phyloP scores from a whole-genome alignment of 1,140 invertebrate species.

The Scaptomyza hsui region DNA sequence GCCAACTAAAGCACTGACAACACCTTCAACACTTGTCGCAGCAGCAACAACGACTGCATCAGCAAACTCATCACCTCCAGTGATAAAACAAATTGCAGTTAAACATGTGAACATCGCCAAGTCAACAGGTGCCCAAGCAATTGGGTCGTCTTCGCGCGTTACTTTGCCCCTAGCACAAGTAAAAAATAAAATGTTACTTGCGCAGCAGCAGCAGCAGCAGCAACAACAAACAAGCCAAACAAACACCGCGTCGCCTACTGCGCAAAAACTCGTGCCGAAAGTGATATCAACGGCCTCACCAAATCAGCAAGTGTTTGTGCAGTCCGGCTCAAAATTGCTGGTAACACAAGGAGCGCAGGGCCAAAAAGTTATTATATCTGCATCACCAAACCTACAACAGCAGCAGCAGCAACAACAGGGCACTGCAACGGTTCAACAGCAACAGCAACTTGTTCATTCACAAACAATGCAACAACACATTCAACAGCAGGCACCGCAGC shows the following conservation, averaged over 20 bases:
- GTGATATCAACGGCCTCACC: constrained; percentile 46
- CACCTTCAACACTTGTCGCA: constrained; percentile 30
- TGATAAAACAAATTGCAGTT: constrained; percentile 74
- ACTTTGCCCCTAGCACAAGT: constrained; percentile 67
- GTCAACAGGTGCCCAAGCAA: constrained; percentile 45
- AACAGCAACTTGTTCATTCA: constrained; percentile 70
- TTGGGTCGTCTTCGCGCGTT: constrained; percentile 63
- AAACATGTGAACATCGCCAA: constrained; percentile 71
- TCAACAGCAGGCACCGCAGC: constrained; percentile 48
- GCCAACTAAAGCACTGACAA: constrained; percentile 63
- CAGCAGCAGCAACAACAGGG: constrained; percentile 44
- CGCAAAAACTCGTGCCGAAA: constrained; percentile 60
- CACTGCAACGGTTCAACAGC: constrained; percentile 51
- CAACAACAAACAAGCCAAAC: constrained; percentile 21
- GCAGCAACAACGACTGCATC: constrained; percentile 25
- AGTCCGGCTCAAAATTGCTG: constrained; percentile 73
- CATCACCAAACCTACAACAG: constrained; percentile 42
- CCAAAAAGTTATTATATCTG: constrained; percentile 77
- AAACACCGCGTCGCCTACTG: constrained; percentile 31
- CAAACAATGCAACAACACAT: constrained; percentile 53
- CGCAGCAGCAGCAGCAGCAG: constrained; percentile 57
- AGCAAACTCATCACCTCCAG: constrained; percentile 26
- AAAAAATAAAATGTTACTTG: constrained; percentile 65
- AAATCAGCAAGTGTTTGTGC: constrained; percentile 76
- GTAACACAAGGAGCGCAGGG: constrained; percentile 78